Base-by-base conservation (phyloP, 2,888 invertebrate genomes). In the Hemithea aestivaria region DNA sequence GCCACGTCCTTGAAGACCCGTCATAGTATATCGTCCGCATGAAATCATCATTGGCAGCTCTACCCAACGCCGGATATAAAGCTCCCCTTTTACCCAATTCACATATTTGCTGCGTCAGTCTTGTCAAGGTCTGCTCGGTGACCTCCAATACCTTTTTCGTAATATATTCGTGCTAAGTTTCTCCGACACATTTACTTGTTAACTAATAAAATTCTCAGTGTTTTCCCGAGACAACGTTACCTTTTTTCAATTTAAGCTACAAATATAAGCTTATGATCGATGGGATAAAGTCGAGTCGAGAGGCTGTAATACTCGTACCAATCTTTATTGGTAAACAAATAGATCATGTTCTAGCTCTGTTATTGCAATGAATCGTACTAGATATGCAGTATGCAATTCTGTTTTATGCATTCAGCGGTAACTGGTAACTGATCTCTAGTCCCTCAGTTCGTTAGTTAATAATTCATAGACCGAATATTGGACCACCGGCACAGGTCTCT, bases 241-340 rank as follows among this genome's bases (percentile, higher is more conserved):
- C 5, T 16, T 4, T 4, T 16, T 16, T 16, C 37, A 16, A 5
- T 16, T 5, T 16, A 16, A 16, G 3, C 16, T 16, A 5, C 35
- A 51, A 55, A 58, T 60, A 47, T 56, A 56, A 57, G 37, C 53
- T 45, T 48, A 42, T 36, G 51, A 54, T 56, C 45, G 50, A 56
- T 60, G 44, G 40, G 50, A 43, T 47, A 57, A 51, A 49, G 54
- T 50, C 9, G 24, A 16, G 10, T 26, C n/a, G 10, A 7, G 10
- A 24, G 25, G 5, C 22, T 8, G 28, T 54, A 55, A 49, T 48
- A 39, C 44, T 35, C n/a, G n/a, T n/a, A n/a, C n/a, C n/a, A 58
- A 32, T 51, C 35, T 43, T 49, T 29, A 35, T 8, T 28, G 12
- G 6, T n/a, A n/a, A n/a, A n/a, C n/a, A n/a, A n/a, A n/a, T n/a